These are phyloP conservation scores for Falco concolor DNA, from an alignment of 2,797 vertebrate genomes.

Conservation along the genomic window DNA sequence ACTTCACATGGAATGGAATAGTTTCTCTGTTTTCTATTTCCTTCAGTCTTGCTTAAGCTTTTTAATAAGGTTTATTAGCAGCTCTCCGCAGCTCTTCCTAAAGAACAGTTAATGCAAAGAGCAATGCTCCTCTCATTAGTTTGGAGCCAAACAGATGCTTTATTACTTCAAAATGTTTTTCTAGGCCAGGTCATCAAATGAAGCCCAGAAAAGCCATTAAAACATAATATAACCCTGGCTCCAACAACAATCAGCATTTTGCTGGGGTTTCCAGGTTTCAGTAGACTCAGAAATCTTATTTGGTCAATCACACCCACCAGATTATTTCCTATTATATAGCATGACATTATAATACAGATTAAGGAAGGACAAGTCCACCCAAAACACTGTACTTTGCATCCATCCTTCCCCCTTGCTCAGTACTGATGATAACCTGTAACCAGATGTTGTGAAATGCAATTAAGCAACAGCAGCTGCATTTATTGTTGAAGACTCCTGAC, in stretches of 20 bases:
- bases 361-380: not conserved
- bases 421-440: not conserved
- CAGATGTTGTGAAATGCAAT: not conserved
- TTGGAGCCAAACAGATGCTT: slow-evolving; percentile 69
- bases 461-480: not conserved
- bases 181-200: slow-evolving; percentile 67
- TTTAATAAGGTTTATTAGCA: slow-evolving; percentile 60
- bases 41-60: slow-evolving; percentile 34
- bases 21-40: slow-evolving; percentile 38
- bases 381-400: not conserved
- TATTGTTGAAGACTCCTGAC: not conserved
- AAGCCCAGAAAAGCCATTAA: slow-evolving; percentile 71
- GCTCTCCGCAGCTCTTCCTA: slow-evolving; percentile 61
- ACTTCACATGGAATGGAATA: slow-evolving; percentile 45
- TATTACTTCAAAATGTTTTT: slow-evolving; percentile 73
- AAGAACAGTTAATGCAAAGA: slow-evolving; percentile 75
- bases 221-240: slow-evolving; percentile 62
- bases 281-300: not conserved
- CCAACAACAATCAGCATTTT: slow-evolving; percentile 3
- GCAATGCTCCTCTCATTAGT: slow-evolving; percentile 64
- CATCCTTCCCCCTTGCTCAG: not conserved
- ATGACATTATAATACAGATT: not conserved
- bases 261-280: slow-evolving; percentile 45
- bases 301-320: not conserved
- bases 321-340: not conserved